These are phyloP conservation scores for Pelusios castaneus DNA, from an alignment of 2,113 vertebrate genomes.

Conservation along the genomic window DNA sequence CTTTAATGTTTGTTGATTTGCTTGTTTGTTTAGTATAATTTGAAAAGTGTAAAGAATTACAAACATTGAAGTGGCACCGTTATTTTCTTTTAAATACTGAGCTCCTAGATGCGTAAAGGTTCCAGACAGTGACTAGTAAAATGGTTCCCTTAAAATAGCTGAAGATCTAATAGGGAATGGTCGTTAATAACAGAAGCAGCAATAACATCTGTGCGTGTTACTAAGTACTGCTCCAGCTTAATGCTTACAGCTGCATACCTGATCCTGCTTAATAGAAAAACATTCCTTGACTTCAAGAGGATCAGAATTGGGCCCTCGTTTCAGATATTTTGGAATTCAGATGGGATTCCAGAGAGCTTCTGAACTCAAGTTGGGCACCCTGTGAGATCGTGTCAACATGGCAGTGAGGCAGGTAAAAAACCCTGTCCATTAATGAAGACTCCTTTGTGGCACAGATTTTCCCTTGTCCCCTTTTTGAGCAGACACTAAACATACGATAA, in stretches of 20 bases:
- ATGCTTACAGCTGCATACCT: neutral
- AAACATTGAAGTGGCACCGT: neutral
- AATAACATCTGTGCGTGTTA: fast-evolving
- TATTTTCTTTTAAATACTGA: neutral
- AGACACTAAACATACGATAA: neutral
- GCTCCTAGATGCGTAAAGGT: neutral
- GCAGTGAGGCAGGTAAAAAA: neutral
- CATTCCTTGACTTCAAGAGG: neutral
- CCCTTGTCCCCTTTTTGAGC: neutral
- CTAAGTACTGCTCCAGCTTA: neutral
- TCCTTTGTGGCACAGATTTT: neutral
- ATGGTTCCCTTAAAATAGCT: neutral
- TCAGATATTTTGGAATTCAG: neutral
- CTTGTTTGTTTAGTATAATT: neutral
- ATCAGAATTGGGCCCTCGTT: neutral
- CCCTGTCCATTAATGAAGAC: neutral
- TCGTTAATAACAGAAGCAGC: neutral
- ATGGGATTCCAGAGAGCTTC: neutral
- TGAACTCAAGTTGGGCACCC: neutral
- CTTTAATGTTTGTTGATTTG: neutral
- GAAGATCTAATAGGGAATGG: fast-evolving
- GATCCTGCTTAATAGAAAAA: neutral
- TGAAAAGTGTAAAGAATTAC: neutral
- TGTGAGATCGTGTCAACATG: neutral
- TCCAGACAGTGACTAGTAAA: neutral